These are phyloP conservation scores for Steatocranus sp. DNA, from an alignment of 2,797 vertebrate species.

Conservation along the genomic window DNA sequence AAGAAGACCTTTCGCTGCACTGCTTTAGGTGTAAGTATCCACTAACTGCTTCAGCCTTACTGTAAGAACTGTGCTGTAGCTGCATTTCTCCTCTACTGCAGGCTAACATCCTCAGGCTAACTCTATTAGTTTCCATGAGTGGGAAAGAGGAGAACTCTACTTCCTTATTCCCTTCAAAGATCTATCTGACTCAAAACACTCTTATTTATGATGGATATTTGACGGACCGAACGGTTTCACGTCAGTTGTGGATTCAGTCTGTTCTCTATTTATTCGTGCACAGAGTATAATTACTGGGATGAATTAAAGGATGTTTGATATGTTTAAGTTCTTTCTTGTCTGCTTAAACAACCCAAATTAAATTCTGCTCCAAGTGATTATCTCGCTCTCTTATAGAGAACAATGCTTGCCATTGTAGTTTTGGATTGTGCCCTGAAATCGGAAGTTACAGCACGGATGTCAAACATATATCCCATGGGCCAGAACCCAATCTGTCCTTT, in stretches of 20 bases:
- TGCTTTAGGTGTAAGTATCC: constrained; percentile 19
- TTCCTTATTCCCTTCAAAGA: constrained; percentile 40
- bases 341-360: not conserved
- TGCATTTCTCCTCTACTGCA: constrained; percentile 16
- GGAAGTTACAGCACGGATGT: not conserved
- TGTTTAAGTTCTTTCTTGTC: not conserved
- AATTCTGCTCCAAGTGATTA: not conserved
- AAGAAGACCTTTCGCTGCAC: not conserved
- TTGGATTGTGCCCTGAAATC: not conserved
- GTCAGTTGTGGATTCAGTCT: constrained; percentile 12
- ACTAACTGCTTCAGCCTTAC: constrained; percentile 18
- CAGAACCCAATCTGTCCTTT: not conserved
- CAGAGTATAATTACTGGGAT: not conserved
- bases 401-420: not conserved
- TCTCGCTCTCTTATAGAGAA: not conserved
- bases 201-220: constrained; percentile 53
- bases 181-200: constrained; percentile 28
- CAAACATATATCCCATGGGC: not conserved
- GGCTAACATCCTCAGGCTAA: constrained; percentile 50
- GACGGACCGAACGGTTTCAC: constrained; percentile 21
- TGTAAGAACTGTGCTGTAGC: constrained; percentile 8
- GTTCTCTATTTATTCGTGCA: constrained; percentile 6
- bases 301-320: not conserved
- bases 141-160: constrained; percentile 19
- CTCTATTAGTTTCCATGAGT: constrained; percentile 51